Percentiles rank a stretch among this genome's conserved stretches.
Evolutionary conservation across 30 jellyfish, hydroid and myxozoan species (phyloP).

Genomic region (Turritopsis dohrnii): DNA sequence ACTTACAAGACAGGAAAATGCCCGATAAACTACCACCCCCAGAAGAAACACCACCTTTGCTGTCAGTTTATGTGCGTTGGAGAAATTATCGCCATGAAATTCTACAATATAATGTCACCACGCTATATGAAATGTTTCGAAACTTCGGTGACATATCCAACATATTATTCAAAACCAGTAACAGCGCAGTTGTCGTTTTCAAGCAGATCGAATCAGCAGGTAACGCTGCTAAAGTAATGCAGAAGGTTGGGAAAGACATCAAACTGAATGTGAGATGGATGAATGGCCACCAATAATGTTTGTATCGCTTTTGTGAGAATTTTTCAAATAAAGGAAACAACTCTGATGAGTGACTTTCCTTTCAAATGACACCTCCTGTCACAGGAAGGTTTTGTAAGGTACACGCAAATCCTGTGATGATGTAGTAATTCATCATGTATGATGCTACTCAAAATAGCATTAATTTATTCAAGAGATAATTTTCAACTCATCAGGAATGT

Average conservation of each 20-base stretch:
- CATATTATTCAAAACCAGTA: conserved; percentile 14
- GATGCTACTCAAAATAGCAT: too few relatives aligned
- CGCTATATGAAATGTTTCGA: conserved; percentile 4
- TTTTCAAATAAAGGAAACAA: not conserved
- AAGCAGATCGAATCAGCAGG: conserved; percentile 15
- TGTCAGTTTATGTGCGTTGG: conserved; percentile 31
- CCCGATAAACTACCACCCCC: not conserved
- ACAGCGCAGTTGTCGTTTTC: conserved; percentile 24
- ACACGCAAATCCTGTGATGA: not conserved
- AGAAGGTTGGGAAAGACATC: conserved; percentile 17
- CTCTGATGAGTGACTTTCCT: not conserved
- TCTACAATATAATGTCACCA: not conserved
- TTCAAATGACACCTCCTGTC: not conserved
- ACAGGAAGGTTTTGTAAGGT: not conserved
- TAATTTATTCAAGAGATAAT: too few relatives aligned
- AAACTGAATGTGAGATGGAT: conserved; percentile 14
- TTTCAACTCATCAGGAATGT: too few relatives aligned
- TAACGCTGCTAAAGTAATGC: conserved; percentile 10
- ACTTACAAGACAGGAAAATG: not conserved
- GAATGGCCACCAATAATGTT: not conserved
- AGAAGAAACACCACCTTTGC: conserved; percentile 27
- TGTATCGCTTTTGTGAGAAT: not conserved
- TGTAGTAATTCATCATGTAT: not conserved
- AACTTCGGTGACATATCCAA: conserved; percentile 15
- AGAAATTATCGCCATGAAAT: conserved; percentile 14